Conservation (phyloP, 2,113 vertebrate genomes). For the Lepus europaeus region DNA sequence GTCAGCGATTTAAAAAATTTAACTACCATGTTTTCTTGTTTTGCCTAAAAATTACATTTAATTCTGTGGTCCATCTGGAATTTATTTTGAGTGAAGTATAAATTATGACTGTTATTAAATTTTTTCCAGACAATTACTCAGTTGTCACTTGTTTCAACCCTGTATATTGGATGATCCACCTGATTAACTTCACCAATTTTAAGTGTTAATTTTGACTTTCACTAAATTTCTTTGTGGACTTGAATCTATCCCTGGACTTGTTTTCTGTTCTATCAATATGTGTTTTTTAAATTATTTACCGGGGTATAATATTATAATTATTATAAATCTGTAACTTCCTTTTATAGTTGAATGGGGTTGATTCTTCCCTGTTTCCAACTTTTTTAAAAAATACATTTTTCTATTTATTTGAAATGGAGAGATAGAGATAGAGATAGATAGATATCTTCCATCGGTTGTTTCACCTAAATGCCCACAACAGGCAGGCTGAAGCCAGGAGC, state of each 20-base stretch:
- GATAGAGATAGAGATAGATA: no score
- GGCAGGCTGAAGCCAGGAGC: no score
- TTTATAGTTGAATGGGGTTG: not conserved
- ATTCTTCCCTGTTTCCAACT: no score
- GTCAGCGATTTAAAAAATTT: not conserved
- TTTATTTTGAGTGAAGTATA: conserved; percentile 39
- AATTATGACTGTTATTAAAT: not conserved
- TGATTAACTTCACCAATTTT: not conserved
- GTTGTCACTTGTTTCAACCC: not conserved
- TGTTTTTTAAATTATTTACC: not conserved
- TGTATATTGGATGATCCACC: not conserved
- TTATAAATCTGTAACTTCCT: not conserved
- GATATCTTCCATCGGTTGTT: no score
- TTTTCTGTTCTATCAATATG: not conserved
- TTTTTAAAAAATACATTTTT: no score
- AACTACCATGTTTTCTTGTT: not conserved
- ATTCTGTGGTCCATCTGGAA: conserved; percentile 12
- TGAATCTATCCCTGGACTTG: not conserved
- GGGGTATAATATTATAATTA: not conserved
- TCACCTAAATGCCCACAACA: no score
- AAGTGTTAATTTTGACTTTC: not conserved
- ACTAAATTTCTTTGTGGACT: conserved; percentile 1
- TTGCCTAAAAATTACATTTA: not conserved
- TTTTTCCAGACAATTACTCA: conserved; percentile 24
- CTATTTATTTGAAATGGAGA: no score